Conservation (phyloP, 2,888 invertebrate species). For the Netelia melanura region DNA sequence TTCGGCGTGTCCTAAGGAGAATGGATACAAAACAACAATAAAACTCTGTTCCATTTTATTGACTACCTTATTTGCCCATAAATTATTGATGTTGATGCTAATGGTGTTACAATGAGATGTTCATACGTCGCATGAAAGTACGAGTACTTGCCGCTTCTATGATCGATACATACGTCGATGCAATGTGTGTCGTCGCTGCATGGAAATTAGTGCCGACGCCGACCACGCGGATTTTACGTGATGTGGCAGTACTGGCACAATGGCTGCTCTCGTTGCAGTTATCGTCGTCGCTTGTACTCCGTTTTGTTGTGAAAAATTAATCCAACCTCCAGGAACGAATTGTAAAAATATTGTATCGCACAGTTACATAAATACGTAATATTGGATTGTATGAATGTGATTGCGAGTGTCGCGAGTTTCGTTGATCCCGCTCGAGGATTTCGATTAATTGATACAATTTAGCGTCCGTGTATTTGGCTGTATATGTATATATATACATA, state of each 20-base stretch:
- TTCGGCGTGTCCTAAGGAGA: too few relatives aligned
- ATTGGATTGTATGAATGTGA: background rate
- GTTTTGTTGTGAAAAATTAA: constrained; percentile 60
- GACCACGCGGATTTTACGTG: constrained; percentile 59
- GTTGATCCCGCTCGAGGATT: background rate
- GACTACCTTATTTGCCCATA: too few relatives aligned
- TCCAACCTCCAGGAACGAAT: constrained; percentile 9
- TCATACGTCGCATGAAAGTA: too few relatives aligned
- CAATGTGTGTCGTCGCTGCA: constrained; percentile 7
- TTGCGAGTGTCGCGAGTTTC: background rate
- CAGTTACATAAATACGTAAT: background rate
- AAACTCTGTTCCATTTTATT: too few relatives aligned
- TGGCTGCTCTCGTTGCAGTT: constrained; percentile 61
- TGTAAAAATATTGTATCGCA: background rate
- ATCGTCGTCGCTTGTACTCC: constrained; percentile 43
- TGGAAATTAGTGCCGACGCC: constrained; percentile 52
- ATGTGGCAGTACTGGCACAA: constrained; percentile 67
- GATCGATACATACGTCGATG: background rate
- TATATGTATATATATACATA: background rate
- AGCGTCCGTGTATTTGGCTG: background rate
- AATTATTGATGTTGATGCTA: too few relatives aligned
- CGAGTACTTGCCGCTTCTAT: background rate
- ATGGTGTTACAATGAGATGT: too few relatives aligned
- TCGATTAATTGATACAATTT: constrained; percentile 4
- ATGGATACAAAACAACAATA: too few relatives aligned